Conservation (phyloP, 2,797 vertebrate species). For the Malurus splendens region DNA sequence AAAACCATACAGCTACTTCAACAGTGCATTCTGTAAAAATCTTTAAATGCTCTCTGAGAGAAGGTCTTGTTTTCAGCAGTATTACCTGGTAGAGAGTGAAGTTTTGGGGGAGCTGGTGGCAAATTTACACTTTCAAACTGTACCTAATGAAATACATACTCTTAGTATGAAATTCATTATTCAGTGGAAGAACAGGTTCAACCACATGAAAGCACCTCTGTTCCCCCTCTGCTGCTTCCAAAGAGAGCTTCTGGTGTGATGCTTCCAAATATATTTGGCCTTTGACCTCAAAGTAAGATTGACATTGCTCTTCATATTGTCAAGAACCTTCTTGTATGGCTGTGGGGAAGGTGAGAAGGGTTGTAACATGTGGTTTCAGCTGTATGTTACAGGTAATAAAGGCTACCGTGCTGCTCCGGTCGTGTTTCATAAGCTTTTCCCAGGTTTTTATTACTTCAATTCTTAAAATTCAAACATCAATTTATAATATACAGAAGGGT, state of each 20-base stretch:
- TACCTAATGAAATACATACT: neutral
- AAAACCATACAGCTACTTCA: neutral
- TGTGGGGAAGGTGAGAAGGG: neutral
- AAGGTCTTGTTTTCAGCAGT: neutral
- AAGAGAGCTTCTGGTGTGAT: neutral
- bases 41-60: neutral
- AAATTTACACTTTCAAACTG: neutral
- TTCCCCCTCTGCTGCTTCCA: neutral
- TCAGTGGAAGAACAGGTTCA: neutral
- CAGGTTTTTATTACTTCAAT: neutral
- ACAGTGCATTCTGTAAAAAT: neutral
- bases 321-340: neutral
- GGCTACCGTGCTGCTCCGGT: neutral
- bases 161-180: neutral
- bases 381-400: neutral
- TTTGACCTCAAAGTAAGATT: neutral
- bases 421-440: neutral
- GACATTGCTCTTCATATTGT: neutral
- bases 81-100: neutral
- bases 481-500: neutral
- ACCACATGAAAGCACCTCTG: neutral
- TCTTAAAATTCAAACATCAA: neutral
- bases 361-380: neutral
- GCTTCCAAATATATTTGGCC: neutral
- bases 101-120: neutral